These are phyloP conservation scores for Clusia tigrina DNA, from an alignment of 2,888 invertebrate species.

Conservation along the genomic window DNA sequence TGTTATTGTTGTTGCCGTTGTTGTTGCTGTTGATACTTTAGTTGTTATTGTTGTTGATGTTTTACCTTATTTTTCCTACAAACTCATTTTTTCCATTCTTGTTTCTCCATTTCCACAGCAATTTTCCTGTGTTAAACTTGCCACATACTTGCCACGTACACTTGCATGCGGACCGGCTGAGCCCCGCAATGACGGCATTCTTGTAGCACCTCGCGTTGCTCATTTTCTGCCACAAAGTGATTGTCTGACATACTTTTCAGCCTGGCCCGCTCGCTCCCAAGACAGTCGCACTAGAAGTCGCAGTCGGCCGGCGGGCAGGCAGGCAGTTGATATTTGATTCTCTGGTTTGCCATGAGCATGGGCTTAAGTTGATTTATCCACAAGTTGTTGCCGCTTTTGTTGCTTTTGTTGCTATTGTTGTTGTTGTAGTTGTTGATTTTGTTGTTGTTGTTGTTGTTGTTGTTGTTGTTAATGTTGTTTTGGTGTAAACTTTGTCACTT, in stretches of 20 bases:
- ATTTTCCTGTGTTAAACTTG: neutral
- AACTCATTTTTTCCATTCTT: too few relatives aligned
- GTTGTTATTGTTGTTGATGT: too few relatives aligned
- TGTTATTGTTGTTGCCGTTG: too few relatives aligned
- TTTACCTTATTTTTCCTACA: too few relatives aligned
- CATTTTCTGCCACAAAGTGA: constrained; percentile 18
- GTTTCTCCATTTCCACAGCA: neutral
- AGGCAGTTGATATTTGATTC: constrained; percentile 16
- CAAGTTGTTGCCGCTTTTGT: constrained; percentile 1
- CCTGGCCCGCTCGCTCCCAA: neutral
- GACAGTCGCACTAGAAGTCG: neutral
- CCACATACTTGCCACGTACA: neutral
- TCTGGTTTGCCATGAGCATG: constrained; percentile 15
- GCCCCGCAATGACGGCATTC: constrained; percentile 22
- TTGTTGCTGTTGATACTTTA: too few relatives aligned
- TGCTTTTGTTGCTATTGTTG: too few relatives aligned
- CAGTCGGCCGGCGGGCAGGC: neutral
- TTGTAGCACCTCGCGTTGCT: constrained; percentile 7
- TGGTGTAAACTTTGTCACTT: neutral
- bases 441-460: too few relatives aligned
- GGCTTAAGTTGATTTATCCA: neutral
- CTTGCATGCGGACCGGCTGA: neutral
- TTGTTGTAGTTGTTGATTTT: too few relatives aligned
- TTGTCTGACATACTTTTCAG: constrained; percentile 31
- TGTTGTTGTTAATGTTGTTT: too few relatives aligned